Evolutionary conservation across 2,888 invertebrate species (phyloP).

Genomic region (Cartodere bifasciata): DNA sequence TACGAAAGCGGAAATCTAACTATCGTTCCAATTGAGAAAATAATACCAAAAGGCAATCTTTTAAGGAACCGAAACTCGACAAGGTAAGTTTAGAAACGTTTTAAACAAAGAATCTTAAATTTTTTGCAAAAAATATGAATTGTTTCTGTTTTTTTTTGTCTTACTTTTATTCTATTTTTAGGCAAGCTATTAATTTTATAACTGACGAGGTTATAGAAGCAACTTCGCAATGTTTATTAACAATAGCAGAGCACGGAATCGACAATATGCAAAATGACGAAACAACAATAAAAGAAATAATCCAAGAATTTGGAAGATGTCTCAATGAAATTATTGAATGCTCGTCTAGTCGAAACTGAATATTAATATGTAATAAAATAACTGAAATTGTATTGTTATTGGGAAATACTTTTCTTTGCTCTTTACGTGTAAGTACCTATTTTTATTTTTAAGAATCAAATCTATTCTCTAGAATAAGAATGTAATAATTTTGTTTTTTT

Average conservation of each 20-base stretch:
- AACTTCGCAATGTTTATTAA: conserved; percentile 87
- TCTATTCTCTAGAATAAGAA: too few relatives aligned
- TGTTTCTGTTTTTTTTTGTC: background rate
- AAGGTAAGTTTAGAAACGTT: conserved; percentile 9
- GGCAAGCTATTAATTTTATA: conserved; percentile 81
- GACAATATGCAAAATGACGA: conserved; percentile 49
- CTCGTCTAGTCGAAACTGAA: conserved; percentile 27
- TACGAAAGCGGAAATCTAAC: conserved; percentile 16
- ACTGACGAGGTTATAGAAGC: conserved; percentile 93
- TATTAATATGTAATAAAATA: too few relatives aligned
- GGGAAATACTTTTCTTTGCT: too few relatives aligned
- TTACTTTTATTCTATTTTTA: conserved; percentile 25
- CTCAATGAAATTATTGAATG: conserved; percentile 84
- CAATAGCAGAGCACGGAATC: conserved; percentile 79
- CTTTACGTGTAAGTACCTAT: too few relatives aligned
- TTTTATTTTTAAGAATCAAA: too few relatives aligned
- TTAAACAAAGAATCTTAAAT: too few relatives aligned
- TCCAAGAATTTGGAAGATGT: conserved; percentile 92
- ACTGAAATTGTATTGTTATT: too few relatives aligned
- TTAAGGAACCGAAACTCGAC: conserved; percentile 7
- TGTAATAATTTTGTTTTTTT: too few relatives aligned
- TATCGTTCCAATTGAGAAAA: conserved; percentile 11
- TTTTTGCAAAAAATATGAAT: background rate
- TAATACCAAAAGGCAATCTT: conserved; percentile 9
- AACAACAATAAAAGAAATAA: conserved; percentile 57